Conservation (phyloP, 2,113 vertebrate species). For the Cyanoderma ruficeps region DNA sequence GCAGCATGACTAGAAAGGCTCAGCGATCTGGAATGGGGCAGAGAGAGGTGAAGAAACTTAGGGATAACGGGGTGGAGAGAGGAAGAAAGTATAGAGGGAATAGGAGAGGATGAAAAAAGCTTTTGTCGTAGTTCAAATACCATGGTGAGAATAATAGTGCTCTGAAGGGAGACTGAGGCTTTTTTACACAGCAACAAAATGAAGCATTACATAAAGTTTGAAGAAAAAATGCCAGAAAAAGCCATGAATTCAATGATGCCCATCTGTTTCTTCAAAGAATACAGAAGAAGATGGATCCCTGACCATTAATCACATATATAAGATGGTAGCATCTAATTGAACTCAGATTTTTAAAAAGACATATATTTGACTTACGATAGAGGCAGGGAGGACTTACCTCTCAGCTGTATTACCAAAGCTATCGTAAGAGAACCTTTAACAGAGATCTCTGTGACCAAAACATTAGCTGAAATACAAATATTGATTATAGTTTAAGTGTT, state of each 20-base stretch:
- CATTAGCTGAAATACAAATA: background rate
- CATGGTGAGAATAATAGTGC: background rate
- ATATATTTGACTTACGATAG: background rate
- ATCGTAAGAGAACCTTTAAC: background rate
- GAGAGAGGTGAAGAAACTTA: rapidly evolving
- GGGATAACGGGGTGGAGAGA: background rate
- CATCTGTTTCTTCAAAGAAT: background rate
- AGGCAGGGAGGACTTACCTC: background rate
- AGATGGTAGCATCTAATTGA: background rate
- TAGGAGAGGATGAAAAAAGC: background rate
- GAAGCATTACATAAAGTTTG: background rate
- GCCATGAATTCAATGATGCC: background rate
- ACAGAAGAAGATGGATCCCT: background rate
- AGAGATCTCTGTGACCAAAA: background rate
- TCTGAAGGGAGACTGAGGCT: background rate
- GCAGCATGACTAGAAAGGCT: background rate
- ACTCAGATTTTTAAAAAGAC: background rate
- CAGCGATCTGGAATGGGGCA: background rate
- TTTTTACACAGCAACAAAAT: background rate
- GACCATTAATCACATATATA: background rate
- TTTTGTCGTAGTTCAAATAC: background rate
- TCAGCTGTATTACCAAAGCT: background rate
- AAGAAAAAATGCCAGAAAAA: background rate
- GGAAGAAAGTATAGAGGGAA: background rate
- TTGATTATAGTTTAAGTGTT: background rate